Evolutionary conservation across 2,113 vertebrate species (phyloP), one percentile per base, ranked within the genome.

Genomic region (Sander vitreus): DNA sequence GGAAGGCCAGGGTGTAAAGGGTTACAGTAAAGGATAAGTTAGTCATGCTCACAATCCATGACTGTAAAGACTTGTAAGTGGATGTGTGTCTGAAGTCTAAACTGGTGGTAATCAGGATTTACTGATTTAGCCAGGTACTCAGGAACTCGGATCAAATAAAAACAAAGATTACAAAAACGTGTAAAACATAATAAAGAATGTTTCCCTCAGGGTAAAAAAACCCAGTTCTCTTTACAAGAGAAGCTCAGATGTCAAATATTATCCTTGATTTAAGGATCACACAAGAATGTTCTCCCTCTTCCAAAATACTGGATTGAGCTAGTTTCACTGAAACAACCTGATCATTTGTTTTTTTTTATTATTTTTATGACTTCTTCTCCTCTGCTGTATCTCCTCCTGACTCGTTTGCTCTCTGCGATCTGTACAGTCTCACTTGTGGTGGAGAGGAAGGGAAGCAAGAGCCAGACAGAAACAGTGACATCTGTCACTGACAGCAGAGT

Each of bases 401-500:
- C 85, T 75, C 45, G 15, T 27, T 78, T 48, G 14, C 73, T 79
- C 63, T 23, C 57, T 60, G 62, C 54, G 6, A 66, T 85, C 65
- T 73, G 58, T 33, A 4, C 69, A 33, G 73, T 73, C 80, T 83
- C 67, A 82, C 82, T 77, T 14, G 75, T 76, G 71, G 59, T 23
- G 76, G 23, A 67, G 84, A 73, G 73, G 77, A 69, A 58, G 70
- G 78, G 67, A 74, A 71, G 72, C n/a, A 57, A 36, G 81, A 88
- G 62, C 30, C 78, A 84, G 80, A 12, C 59, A 63, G 85, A 85
- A 84, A 88, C 78, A 1, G 85, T 89, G 89, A 91, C 87, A 89
- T 93, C 84, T 92, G 91, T 91, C 88, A 85, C 67, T 65, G 91
- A 58, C 81, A 70, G 82, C 71, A 23, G 55, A 89, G 71, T 71